Evolutionary conservation across 2,113 vertebrate genomes (phyloP).

Genomic region (Abramis brama): DNA sequence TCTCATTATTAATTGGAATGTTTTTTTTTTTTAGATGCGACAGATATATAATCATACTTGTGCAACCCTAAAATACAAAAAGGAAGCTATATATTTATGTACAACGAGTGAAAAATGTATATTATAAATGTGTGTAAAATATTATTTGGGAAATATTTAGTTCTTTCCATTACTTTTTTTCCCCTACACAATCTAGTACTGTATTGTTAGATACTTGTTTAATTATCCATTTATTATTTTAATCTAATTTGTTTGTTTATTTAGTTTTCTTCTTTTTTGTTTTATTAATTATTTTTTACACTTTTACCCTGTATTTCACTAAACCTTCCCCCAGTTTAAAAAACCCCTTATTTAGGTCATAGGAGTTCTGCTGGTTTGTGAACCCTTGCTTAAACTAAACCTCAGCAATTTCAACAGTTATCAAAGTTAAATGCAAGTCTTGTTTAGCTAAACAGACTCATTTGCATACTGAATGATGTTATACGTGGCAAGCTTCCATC

Average conservation of each 20-base stretch:
- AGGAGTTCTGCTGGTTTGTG: background rate
- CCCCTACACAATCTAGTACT: too few species aligned
- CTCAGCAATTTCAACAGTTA: background rate
- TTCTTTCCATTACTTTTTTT: background rate
- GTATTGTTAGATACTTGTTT: background rate
- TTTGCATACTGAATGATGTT: background rate
- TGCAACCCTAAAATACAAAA: background rate
- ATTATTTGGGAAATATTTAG: background rate
- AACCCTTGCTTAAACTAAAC: background rate
- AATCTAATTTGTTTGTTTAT: background rate
- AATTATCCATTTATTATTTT: background rate
- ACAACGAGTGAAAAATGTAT: too few species aligned
- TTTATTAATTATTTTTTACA: background rate
- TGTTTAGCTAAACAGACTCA: background rate
- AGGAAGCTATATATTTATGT: too few species aligned
- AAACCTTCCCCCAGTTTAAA: background rate
- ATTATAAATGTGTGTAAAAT: too few species aligned
- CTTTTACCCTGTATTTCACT: background rate
- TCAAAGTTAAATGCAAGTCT: background rate
- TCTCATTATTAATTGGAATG: too few species aligned
- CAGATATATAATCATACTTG: background rate
- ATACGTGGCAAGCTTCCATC: constrained; percentile 1
- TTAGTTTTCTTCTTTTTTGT: background rate
- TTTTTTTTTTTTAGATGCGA: background rate
- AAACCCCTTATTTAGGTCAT: background rate